Base-by-base conservation (phyloP, 2,888 invertebrate species). In the Chydorus sphaericus region DNA sequence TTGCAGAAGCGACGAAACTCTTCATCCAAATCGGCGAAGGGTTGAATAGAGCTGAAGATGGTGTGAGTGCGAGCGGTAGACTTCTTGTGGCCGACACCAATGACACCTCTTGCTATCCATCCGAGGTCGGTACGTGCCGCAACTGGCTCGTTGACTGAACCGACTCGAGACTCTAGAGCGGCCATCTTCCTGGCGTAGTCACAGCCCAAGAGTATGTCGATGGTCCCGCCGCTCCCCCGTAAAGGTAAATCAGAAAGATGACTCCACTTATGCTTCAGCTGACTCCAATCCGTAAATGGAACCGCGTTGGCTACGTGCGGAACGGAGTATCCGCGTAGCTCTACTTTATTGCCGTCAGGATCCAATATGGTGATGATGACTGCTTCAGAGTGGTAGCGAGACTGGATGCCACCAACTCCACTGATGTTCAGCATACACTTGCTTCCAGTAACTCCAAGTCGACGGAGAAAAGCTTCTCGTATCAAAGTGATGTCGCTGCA, bases 51-150 rank as follows among this genome's bases (percentile, higher is more conserved):
- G 14, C 37, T 8, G 4, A 39, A 11, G 38, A 28, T 11, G 10
- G 7, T 23, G 20, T 29, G 26, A 48, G 26, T 26, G 11, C 14
- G 49, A n/a, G 5, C 26, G n/a, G 10, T 33, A n/a, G 36, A 33
- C 10, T 6, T 11, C 7, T 11, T 28, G 4, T 8, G n/a, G 20
- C 18, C 23, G 18, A 11, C 29, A 11, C 16, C n/a, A 10, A 54
- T n/a, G 4, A 54, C 54, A 10, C 38, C 54, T 31, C 37, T 37
- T 16, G 37, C 38, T 6, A 54, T 38, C 54, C 39, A 54, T 38
- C 54, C 54, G 14, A 54, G 38, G 6, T 16, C 7, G 4, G 54
- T 54, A 10, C 28, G 20, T 28, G 16, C 29, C 1, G 49, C 49
- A 14, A 2, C 14, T n/a, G 49, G 49, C n/a, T 48, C 49, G 26